Evolutionary conservation across 2,797 vertebrate species (phyloP).

Genomic region (Coregonus ussuriensis): DNA sequence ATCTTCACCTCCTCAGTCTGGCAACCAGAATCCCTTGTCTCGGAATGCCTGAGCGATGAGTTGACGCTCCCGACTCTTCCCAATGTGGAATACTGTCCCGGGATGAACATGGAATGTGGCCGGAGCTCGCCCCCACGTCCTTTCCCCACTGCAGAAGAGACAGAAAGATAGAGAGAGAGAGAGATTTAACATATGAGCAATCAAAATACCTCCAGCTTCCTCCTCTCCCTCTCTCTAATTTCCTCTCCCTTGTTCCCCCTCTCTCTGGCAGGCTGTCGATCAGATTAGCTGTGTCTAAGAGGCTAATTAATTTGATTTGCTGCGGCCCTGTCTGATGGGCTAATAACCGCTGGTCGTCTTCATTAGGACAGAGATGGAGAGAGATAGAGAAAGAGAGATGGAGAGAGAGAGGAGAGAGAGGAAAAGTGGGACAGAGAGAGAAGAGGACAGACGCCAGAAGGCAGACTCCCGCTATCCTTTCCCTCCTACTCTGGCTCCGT

Average conservation of each 20-base stretch:
- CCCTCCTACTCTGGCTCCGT: slow-evolving; percentile 2
- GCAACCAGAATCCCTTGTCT: slow-evolving; percentile 89
- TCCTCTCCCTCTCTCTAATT: slow-evolving; percentile 1
- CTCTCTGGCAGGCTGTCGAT: slow-evolving; percentile 47
- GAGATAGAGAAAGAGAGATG: slow-evolving; percentile 39
- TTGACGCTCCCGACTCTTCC: slow-evolving; percentile 80
- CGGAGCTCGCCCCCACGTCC: slow-evolving; percentile 80
- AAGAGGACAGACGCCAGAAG: slow-evolving; percentile 22
- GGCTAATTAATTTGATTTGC: slow-evolving; percentile 72
- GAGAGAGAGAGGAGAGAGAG: slow-evolving; percentile 8
- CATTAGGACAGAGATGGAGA: slow-evolving; percentile 45
- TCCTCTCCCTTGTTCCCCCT: slow-evolving; percentile 20
- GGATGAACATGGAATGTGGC: slow-evolving; percentile 85
- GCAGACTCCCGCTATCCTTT: slow-evolving; percentile 17
- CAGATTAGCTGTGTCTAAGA: slow-evolving; percentile 58
- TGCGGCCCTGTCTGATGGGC: slow-evolving; percentile 47
- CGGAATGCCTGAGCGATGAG: slow-evolving; percentile 74
- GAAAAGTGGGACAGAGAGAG: background rate
- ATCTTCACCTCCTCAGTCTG: slow-evolving; percentile 93
- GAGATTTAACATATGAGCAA: slow-evolving; percentile 29
- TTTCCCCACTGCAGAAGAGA: slow-evolving; percentile 65
- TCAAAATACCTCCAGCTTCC: slow-evolving; percentile 10
- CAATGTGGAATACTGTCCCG: slow-evolving; percentile 87
- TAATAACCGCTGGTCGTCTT: slow-evolving; percentile 69
- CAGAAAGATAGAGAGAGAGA: slow-evolving; percentile 16